phyloP scores from a whole-genome alignment of 2,888 invertebrate genomes.

The Trissolcus japonicus region DNA sequence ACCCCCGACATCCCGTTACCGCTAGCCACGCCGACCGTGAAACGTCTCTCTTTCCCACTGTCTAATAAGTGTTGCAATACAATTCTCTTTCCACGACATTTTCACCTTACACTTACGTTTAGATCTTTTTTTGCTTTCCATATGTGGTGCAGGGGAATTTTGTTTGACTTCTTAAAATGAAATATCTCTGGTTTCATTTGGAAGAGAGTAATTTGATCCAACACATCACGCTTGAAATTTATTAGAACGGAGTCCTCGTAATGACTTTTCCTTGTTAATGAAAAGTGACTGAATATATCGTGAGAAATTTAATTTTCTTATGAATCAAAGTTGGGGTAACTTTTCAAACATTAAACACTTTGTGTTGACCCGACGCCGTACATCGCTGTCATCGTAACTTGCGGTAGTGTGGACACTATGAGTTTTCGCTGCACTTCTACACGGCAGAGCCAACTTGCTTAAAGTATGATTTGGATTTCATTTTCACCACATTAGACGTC shows the following conservation, averaged over 20 bases:
- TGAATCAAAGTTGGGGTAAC: constrained; percentile 36
- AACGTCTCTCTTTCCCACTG: constrained; percentile 44
- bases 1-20: constrained; percentile 16
- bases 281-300: constrained; percentile 11
- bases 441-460: constrained; percentile 30
- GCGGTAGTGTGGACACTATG: constrained; percentile 36
- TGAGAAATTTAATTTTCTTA: constrained; percentile 20
- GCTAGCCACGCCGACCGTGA: constrained; percentile 32
- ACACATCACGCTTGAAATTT: too few species aligned
- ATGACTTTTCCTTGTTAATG: not conserved
- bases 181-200: too few species aligned
- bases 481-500: constrained; percentile 28
- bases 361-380: constrained; percentile 35
- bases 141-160: too few species aligned
- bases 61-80: constrained; percentile 27
- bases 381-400: constrained; percentile 45
- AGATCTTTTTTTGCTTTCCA: too few species aligned
- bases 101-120: too few species aligned
- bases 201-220: too few species aligned
- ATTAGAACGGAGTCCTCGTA: too few species aligned
- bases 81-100: not conserved
- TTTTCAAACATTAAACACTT: constrained; percentile 42
- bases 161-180: too few species aligned
- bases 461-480: constrained; percentile 50
- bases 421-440: constrained; percentile 36